Base-by-base conservation (phyloP, 53 echinoderm and acorn worm genomes). In the Paracentrotus lividus region DNA sequence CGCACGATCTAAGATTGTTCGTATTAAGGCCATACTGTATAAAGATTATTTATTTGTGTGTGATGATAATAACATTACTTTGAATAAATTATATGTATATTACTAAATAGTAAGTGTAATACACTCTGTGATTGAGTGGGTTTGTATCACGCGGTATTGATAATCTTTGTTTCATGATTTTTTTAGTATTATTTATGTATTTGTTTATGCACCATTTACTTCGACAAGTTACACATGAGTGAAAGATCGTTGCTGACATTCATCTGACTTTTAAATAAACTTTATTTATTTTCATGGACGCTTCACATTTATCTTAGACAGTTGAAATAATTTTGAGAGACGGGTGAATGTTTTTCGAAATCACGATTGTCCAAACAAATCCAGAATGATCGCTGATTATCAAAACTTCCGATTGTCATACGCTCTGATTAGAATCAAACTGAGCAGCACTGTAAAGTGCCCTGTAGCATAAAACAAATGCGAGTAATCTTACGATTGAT, bases 351-450 rank as follows among this genome's bases (percentile, higher is more conserved):
- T 72, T 72, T n/a, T 72, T 32, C 33, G 15, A 72, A 72, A 72
- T 72, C 36, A 72, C 36, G 18, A 72, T 72, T 72, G 72, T 72
- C 72, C 16, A 72, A 72, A 72, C 40, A 72, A 20, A 72, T 72
- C 72, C 72, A 20, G 26, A 72, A 72, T 4, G 72, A 72, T 72
- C 36, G 72, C 16, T 21, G 2, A 40, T 40, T 16, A 40, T 36
- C 40, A 40, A 40, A 72, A 72, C 72, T 72, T 72, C 72, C 72
- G 36, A 18, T 72, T 40, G 40, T 16, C 64, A 29, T 64, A 40
- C 40, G 72, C 29, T 40, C 72, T 20, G 72, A 72, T 40, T 72
- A 6, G 20, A 5, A 72, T 72, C 16, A 20, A 40, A 0, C 15
- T 36, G 40, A 40, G 40, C 72, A 72, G 72, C 18, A 38, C 18